phyloP scores from a whole-genome alignment of 2,888 invertebrate genomes.

The Rotaria magnacalcarata region DNA sequence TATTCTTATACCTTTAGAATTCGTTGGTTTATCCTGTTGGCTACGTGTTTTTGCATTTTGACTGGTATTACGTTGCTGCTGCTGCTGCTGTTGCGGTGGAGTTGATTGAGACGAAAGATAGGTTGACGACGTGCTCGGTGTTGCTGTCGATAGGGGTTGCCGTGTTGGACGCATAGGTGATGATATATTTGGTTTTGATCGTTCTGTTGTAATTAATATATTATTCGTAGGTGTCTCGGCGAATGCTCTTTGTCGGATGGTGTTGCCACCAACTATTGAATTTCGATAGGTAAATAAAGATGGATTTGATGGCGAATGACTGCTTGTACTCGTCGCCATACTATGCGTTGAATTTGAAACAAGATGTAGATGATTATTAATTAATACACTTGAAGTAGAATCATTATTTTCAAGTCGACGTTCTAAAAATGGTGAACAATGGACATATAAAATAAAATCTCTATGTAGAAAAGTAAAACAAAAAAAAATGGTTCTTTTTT shows the following conservation, averaged over 20 bases:
- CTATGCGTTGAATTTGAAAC: background rate
- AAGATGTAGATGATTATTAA: background rate
- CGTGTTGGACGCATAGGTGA: background rate
- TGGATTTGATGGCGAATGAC: background rate
- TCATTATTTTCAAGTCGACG: background rate
- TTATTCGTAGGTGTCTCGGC: background rate
- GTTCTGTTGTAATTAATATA: background rate
- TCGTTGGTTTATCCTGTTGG: background rate
- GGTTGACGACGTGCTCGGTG: background rate
- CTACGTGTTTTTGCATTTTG: background rate
- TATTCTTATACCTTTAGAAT: background rate
- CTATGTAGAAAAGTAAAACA: background rate
- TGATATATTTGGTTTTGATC: background rate
- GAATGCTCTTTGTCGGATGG: slow-evolving; percentile 15
- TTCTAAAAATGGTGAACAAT: background rate
- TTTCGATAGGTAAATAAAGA: background rate
- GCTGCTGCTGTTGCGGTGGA: too few relatives aligned
- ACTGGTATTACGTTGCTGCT: background rate
- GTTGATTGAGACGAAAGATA: background rate
- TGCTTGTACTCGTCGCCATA: background rate
- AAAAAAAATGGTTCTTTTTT: background rate
- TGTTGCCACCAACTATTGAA: background rate
- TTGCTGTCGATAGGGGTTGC: background rate
- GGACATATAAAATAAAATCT: background rate
- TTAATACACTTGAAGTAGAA: background rate